Conservation (phyloP, 1,140 invertebrate genomes). For the Ceratoteleas bidentatus region DNA sequence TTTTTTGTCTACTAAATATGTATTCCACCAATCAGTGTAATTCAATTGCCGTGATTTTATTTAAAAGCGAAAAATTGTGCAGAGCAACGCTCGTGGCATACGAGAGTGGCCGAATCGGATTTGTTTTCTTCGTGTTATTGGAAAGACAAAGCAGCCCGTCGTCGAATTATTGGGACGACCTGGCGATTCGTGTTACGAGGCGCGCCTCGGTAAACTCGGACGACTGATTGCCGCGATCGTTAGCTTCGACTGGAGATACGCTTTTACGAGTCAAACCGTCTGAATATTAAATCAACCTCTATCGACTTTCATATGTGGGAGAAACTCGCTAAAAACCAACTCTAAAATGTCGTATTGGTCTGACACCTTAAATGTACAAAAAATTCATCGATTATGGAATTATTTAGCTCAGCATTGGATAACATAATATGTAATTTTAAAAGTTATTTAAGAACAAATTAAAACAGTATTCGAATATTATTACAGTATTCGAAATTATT, state of each 20-base stretch:
- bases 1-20: constrained; percentile 10
- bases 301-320: too few species aligned
- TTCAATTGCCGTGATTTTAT: constrained; percentile 11
- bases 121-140: constrained; percentile 22
- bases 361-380: too few species aligned
- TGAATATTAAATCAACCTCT: constrained; percentile 9
- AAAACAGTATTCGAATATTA: too few species aligned
- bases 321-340: too few species aligned
- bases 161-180: constrained; percentile 13
- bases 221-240: constrained; percentile 24
- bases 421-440: too few species aligned
- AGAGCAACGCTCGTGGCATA: not conserved
- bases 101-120: constrained; percentile 16
- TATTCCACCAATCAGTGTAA: constrained; percentile 28
- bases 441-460: too few species aligned
- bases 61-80: constrained; percentile 4
- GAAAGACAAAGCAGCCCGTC: constrained; percentile 23
- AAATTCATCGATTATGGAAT: too few species aligned
- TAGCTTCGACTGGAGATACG: not conserved
- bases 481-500: too few species aligned
- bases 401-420: too few species aligned
- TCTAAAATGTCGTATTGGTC: too few species aligned
- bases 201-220: constrained; percentile 30
- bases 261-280: constrained; percentile 15
- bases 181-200: constrained; percentile 22